Evolutionary conservation across 2,797 vertebrate species (phyloP).

Genomic region (Sandelia bainsii): DNA sequence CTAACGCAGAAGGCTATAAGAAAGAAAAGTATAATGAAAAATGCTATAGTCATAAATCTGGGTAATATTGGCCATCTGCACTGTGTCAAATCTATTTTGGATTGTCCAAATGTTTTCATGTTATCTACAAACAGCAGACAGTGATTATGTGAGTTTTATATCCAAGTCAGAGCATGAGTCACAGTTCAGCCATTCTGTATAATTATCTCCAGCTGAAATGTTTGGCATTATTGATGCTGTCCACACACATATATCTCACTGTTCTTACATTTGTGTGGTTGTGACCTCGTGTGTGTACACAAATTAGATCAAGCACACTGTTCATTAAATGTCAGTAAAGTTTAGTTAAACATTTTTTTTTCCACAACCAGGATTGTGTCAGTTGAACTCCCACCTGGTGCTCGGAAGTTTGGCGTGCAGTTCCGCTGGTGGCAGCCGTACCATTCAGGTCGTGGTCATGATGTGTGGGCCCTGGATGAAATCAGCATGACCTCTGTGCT

Average conservation of each 20-base stretch:
- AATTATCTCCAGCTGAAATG: slow-evolving; percentile 58
- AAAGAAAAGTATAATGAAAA: slow-evolving; percentile 1
- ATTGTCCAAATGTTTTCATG: slow-evolving; percentile 8
- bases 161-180: slow-evolving; percentile 56
- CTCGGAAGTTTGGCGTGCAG: slow-evolving; percentile 94
- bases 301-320: slow-evolving; percentile 8
- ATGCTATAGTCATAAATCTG: slow-evolving; percentile 12
- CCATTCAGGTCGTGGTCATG: slow-evolving; percentile 94
- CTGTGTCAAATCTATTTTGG: slow-evolving; percentile 21
- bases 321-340: not conserved
- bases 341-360: not conserved
- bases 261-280: not conserved
- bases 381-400: slow-evolving; percentile 93
- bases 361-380: slow-evolving; percentile 90
- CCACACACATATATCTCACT: slow-evolving; percentile 2
- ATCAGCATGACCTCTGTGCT: slow-evolving; percentile 98
- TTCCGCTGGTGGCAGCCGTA: slow-evolving; percentile 99
- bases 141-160: slow-evolving; percentile 44
- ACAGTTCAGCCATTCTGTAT: slow-evolving; percentile 44
- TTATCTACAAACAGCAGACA: slow-evolving; percentile 50
- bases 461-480: slow-evolving; percentile 99
- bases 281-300: not conserved
- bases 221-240: slow-evolving; percentile 14
- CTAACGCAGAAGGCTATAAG: not conserved
- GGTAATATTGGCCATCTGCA: slow-evolving; percentile 32